These are phyloP conservation scores for Orgyia antiqua DNA, from an alignment of 2,888 invertebrate genomes.

Conservation along the genomic window DNA sequence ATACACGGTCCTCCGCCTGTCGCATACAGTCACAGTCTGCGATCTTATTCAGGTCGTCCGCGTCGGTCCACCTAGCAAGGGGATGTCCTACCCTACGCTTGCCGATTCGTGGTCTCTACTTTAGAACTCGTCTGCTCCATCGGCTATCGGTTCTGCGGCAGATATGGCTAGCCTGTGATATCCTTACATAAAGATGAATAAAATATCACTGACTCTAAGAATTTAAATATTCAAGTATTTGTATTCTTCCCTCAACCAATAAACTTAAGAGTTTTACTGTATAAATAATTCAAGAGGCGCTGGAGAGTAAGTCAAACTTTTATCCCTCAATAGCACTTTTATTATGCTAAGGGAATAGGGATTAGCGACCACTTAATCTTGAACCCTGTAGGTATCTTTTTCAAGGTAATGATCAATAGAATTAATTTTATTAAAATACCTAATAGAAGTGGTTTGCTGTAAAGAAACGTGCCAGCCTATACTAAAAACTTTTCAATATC, in stretches of 20 bases:
- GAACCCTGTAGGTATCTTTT: slow-evolving; percentile 18
- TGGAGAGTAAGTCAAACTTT: slow-evolving; percentile 45
- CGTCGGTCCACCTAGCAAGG: no score
- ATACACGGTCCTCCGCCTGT: no score
- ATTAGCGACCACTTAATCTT: slow-evolving; percentile 31
- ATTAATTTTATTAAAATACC: slow-evolving; percentile 6
- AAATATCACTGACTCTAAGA: slow-evolving; percentile 9
- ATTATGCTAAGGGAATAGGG: slow-evolving; percentile 39
- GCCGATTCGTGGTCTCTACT: background rate
- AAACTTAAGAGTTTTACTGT: slow-evolving; percentile 44
- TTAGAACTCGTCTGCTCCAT: no score
- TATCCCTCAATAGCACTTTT: slow-evolving; percentile 43
- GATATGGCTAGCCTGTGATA: no score
- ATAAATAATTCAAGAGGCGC: slow-evolving; percentile 59
- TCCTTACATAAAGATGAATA: slow-evolving; percentile 7
- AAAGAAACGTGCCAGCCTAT: background rate
- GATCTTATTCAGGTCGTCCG: no score
- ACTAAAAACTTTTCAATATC: background rate
- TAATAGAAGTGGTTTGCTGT: background rate
- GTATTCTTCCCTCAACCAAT: slow-evolving; percentile 32
- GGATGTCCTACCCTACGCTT: no score
- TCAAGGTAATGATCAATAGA: slow-evolving; percentile 22
- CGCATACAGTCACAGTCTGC: no score
- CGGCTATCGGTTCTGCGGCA: no score
- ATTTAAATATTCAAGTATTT: slow-evolving; percentile 42